Evolutionary conservation across 2,797 vertebrate species (phyloP), one percentile per base, ranked within the genome.

Genomic region (Nasua narica): DNA sequence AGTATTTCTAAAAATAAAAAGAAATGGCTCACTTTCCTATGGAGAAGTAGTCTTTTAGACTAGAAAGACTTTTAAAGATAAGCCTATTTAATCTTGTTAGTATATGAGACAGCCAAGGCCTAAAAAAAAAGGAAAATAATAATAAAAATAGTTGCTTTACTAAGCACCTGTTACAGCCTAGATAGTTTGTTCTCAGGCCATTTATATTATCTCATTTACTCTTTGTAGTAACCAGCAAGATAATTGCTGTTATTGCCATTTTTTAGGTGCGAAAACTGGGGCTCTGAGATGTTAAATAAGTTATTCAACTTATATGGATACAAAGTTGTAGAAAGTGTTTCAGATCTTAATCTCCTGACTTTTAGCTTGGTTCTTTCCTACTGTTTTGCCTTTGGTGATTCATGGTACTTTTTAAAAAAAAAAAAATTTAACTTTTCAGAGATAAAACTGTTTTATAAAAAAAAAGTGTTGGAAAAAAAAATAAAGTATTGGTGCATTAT

Each of bases 1-100:
- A 50, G 25, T 92, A 32, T 97, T 97, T 95, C 43, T 96, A 70
- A 90, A 87, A 84, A 56, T 87, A 88, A 54, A 87, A 95, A 92
- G 37, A 65, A 91, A 54, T 76, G 48, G n/a, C 15, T 79, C 37
- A 43, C 14, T 88, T 83, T 62, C 29, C n/a, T n/a, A 1, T 91
- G 40, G 65, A 88, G 67, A 87, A 87, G 25, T 37, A 89, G 46
- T 93, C 27, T 95, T 82, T 76, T 88, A 92, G 83, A 82, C 56
- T 86, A 56, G 29, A 65, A 94, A 60, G 29, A 65, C 90, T 50
- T 79, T 95, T 69, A 62, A 67, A 88, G 9, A 86, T 67, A 90
- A 76, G 90, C 25, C 35, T 78, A 0, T 77, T 89, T 88, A 85
- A 60, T 19, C 12, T 86, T 56, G 1, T 90, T 93, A 78, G 40